Evolutionary conservation across 2,888 invertebrate species (phyloP).

Genomic region (Silvanus unidentatus): DNA sequence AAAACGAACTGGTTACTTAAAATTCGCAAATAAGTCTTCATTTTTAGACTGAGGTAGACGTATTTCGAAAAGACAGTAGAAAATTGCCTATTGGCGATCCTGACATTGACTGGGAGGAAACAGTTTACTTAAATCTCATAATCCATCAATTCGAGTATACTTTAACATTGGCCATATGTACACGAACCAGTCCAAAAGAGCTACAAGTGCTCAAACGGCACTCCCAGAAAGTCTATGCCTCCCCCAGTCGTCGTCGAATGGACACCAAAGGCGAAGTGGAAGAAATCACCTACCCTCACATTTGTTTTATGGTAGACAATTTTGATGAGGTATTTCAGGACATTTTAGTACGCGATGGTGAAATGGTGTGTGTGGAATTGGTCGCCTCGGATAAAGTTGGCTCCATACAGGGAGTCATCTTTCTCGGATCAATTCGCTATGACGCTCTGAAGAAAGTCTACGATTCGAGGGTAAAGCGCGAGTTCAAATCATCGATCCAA

Average conservation of each 20-base stretch:
- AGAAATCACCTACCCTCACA: conserved; percentile 98
- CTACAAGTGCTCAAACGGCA: conserved; percentile 90
- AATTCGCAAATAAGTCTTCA: not conserved
- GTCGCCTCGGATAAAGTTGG: conserved; percentile 87
- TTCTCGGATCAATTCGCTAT: conserved; percentile 95
- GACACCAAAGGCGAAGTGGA: conserved; percentile 97
- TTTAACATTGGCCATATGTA: conserved; percentile 94
- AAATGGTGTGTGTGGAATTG: conserved; percentile 98
- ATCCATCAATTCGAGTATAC: conserved; percentile 99
- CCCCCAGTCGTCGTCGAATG: conserved; percentile 94
- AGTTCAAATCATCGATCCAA: not conserved
- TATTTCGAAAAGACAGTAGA: conserved; percentile 94
- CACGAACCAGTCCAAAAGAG: conserved; percentile 94
- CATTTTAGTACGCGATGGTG: conserved; percentile 93
- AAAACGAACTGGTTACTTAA: conserved; percentile 8
- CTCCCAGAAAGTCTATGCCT: conserved; percentile 91
- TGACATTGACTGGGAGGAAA: conserved; percentile 98
- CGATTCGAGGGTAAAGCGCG: conserved; percentile 76
- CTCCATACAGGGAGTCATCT: conserved; percentile 86
- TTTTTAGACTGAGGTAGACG: conserved; percentile 86
- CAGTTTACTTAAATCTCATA: conserved; percentile 94
- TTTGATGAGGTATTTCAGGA: conserved; percentile 99
- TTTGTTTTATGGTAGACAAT: conserved; percentile 99
- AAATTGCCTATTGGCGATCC: conserved; percentile 94
- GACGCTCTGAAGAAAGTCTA: conserved; percentile 96